Conservation (phyloP, 2,797 vertebrate species). For the Taenioides sp. region DNA sequence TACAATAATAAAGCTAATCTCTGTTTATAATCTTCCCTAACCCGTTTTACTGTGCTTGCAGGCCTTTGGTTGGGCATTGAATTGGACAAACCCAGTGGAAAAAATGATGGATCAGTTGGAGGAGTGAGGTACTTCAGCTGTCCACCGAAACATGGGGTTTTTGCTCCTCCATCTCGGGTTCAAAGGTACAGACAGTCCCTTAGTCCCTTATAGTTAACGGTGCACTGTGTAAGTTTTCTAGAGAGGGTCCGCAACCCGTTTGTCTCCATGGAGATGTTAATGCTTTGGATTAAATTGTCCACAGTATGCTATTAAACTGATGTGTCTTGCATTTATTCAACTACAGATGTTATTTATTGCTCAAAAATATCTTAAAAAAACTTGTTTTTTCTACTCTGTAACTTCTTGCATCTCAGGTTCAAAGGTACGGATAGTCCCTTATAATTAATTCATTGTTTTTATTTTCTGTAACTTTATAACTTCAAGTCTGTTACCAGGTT, state of each 20-base stretch:
- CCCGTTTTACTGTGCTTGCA: conserved; percentile 39
- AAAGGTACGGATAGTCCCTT: no score
- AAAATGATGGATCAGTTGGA: conserved; percentile 93
- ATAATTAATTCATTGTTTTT: no score
- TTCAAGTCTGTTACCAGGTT: neutral
- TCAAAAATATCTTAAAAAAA: no score
- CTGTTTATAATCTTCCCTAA: neutral
- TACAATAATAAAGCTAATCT: neutral
- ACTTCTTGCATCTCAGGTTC: no score
- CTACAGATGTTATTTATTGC: no score
- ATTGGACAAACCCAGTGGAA: conserved; percentile 92
- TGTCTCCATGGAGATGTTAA: no score
- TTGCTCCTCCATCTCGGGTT: conserved; percentile 92
- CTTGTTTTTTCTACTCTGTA: no score
- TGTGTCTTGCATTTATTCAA: no score
- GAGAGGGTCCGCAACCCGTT: no score
- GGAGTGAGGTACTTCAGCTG: conserved; percentile 93
- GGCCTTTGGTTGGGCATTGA: conserved; percentile 95
- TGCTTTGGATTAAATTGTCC: no score
- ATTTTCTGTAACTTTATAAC: neutral
- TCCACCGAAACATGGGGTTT: conserved; percentile 89
- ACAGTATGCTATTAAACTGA: no score
- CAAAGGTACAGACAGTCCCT: conserved; percentile 80
- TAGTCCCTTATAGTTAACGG: neutral
- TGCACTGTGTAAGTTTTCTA: no score